Conservation (phyloP, 2,888 invertebrate genomes). For the Melieria omissa region DNA sequence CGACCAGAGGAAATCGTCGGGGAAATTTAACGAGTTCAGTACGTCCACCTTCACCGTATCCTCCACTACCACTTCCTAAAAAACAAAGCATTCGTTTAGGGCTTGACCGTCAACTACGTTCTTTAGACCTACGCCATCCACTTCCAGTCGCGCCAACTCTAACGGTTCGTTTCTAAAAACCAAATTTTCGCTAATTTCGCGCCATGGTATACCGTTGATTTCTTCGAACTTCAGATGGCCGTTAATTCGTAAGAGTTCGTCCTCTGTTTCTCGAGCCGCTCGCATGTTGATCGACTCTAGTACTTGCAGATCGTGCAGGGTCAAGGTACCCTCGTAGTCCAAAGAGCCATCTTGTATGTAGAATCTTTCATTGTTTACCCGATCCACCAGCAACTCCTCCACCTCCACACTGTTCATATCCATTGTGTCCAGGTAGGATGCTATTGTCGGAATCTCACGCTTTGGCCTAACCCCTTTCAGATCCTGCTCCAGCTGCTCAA, state of each 20-base stretch:
- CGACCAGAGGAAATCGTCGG: conserved; percentile 68
- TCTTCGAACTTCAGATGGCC: conserved; percentile 57
- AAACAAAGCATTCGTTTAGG: neutral
- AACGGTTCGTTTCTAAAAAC: conserved; percentile 66
- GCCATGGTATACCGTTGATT: conserved; percentile 69
- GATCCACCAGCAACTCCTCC: conserved; percentile 56
- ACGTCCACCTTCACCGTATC: conserved; percentile 56
- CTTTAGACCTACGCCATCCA: conserved; percentile 67
- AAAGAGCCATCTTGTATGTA: conserved; percentile 56
- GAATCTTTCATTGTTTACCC: conserved; percentile 57
- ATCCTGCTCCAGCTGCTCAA: conserved; percentile 50
- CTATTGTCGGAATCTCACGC: conserved; percentile 41
- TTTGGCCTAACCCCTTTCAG: conserved; percentile 35
- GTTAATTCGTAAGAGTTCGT: conserved; percentile 44
- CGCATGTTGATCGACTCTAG: conserved; percentile 25
- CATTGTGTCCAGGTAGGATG: conserved; percentile 49
- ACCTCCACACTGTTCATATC: conserved; percentile 54
- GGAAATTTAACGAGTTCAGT: conserved; percentile 69
- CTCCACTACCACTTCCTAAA: conserved; percentile 66
- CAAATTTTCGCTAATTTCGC: conserved; percentile 64
- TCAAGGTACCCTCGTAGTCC: conserved; percentile 53
- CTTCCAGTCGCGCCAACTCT: conserved; percentile 63
- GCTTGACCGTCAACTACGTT: neutral
- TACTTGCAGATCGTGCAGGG: conserved; percentile 50
- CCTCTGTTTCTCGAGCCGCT: conserved; percentile 12